Evolutionary conservation across 2,113 vertebrate species (phyloP).

Genomic region (Irena cyanogastra): DNA sequence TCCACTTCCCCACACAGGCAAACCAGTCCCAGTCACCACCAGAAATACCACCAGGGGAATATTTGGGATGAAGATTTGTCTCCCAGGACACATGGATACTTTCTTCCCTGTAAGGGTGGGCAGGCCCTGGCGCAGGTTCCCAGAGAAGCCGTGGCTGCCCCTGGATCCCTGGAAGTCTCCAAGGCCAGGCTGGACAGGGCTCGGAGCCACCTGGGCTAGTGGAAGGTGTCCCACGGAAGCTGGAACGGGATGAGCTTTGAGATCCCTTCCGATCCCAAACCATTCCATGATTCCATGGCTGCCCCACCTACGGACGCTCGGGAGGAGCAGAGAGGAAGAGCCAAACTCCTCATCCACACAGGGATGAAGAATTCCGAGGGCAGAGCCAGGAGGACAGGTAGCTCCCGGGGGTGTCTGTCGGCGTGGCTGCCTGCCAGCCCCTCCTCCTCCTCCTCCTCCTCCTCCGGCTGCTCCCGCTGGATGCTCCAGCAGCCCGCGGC

Average conservation of each 20-base stretch:
- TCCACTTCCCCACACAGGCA: background rate
- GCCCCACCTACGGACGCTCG: background rate
- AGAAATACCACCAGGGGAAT: background rate
- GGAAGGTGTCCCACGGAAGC: background rate
- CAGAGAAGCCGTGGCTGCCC: background rate
- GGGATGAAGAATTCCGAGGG: background rate
- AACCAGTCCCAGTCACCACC: background rate
- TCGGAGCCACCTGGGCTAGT: fast-evolving
- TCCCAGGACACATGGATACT: background rate
- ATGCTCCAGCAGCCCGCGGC: constrained; percentile 7
- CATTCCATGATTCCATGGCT: background rate
- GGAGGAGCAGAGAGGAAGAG: background rate
- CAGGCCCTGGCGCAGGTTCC: fast-evolving
- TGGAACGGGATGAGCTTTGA: background rate
- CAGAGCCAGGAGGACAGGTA: background rate
- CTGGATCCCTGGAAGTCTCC: background rate
- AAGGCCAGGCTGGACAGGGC: fast-evolving
- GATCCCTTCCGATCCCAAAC: background rate
- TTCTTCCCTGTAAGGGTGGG: background rate
- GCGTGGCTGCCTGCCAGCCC: constrained; percentile 9
- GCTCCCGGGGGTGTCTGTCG: background rate
- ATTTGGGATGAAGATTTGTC: background rate
- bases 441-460: background rate
- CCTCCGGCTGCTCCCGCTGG: background rate
- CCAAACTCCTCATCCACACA: background rate